Conservation (phyloP, 1,140 invertebrate species). For the Acromyrmex heyeri region DNA sequence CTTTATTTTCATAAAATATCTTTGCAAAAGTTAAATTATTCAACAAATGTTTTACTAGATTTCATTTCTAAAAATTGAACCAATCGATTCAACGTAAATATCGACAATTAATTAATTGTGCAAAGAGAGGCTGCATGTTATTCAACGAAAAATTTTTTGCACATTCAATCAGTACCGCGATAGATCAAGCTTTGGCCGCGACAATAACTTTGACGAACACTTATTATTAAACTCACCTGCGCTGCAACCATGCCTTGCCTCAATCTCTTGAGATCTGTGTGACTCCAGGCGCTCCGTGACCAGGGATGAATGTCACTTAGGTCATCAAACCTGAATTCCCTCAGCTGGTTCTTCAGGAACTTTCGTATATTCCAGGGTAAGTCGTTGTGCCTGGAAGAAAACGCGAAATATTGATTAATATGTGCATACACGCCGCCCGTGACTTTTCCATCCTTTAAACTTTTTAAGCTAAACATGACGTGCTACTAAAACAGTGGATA, state of each 20-base stretch:
- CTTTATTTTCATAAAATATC: neutral
- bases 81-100: neutral
- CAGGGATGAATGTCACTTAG: constrained; percentile 92
- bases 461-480: constrained; percentile 28
- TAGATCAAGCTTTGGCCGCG: neutral
- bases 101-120: constrained; percentile 53
- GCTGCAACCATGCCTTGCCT: constrained; percentile 93
- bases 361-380: constrained; percentile 96
- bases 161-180: constrained; percentile 28
- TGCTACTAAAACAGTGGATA: constrained; percentile 16
- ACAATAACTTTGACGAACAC: constrained; percentile 38
- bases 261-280: constrained; percentile 94
- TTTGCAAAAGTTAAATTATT: neutral
- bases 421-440: neutral
- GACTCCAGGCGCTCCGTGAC: constrained; percentile 92
- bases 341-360: constrained; percentile 94
- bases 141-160: neutral
- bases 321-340: constrained; percentile 93
- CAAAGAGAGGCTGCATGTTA: neutral
- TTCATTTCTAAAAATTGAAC: neutral
- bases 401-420: constrained; percentile 15
- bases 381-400: constrained; percentile 94
- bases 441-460: constrained; percentile 30
- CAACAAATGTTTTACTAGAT: neutral
- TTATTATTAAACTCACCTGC: constrained; percentile 89